A percentile compares a stretch with the other conserved stretches of the same genome.
Evolutionary conservation across 2,888 invertebrate species (phyloP).

Genomic region (Drosophila nigricruria): DNA sequence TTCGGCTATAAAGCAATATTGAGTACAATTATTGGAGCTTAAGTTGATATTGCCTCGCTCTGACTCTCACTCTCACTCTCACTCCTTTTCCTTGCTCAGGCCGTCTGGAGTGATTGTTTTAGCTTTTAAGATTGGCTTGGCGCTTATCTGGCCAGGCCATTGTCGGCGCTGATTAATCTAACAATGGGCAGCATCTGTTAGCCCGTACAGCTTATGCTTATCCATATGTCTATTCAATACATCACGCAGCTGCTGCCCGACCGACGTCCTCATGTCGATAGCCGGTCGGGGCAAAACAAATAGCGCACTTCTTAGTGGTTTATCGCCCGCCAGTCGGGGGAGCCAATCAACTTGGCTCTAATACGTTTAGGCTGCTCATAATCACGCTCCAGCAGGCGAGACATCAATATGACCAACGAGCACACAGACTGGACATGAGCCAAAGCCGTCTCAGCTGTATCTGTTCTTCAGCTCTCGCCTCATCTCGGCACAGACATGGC

Average conservation of each 20-base stretch:
- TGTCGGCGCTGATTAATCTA: slow-evolving; percentile 59
- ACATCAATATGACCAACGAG: slow-evolving; percentile 53
- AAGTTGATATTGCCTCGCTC: neutral
- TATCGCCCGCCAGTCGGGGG: slow-evolving; percentile 23
- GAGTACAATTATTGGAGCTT: slow-evolving; percentile 5
- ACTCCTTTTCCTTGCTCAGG: neutral
- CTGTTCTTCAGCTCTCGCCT: neutral
- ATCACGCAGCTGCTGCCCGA: slow-evolving; percentile 35
- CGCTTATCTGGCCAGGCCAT: slow-evolving; percentile 22
- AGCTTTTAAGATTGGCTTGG: slow-evolving; percentile 17
- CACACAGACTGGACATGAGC: slow-evolving; percentile 16
- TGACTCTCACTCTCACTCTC: neutral
- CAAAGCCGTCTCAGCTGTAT: slow-evolving; percentile 22
- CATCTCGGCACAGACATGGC: slow-evolving; percentile 34
- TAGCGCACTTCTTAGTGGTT: slow-evolving; percentile 55
- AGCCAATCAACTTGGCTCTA: slow-evolving; percentile 63
- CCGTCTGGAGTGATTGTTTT: slow-evolving; percentile 28
- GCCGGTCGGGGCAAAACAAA: slow-evolving; percentile 58
- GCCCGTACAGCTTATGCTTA: slow-evolving; percentile 48
- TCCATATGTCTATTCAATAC: slow-evolving; percentile 60
- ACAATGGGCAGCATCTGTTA: slow-evolving; percentile 54
- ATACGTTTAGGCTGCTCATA: slow-evolving; percentile 76
- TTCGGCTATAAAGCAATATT: slow-evolving; percentile 14
- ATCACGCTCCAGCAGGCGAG: slow-evolving; percentile 69
- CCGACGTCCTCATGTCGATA: neutral